Conservation (phyloP, 1,140 invertebrate species). For the Platyscapa corneri region DNA sequence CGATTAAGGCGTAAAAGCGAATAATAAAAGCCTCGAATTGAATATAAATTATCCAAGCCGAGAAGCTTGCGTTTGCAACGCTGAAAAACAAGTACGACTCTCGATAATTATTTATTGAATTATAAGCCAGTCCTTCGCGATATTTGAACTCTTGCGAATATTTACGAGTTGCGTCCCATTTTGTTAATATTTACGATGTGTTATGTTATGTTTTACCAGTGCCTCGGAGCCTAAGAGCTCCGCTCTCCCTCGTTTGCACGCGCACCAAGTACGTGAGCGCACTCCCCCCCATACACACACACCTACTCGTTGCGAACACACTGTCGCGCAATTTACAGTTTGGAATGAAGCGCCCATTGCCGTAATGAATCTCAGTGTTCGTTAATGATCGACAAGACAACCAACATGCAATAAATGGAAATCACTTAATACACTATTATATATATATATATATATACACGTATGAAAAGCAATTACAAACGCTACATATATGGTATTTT, state of each 20-base stretch:
- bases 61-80: no score
- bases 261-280: no score
- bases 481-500: slow-evolving; percentile 48
- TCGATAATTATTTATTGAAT: no score
- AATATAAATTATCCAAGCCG: no score
- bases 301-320: no score
- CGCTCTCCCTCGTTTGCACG: not conserved
- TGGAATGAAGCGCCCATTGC: slow-evolving; percentile 17
- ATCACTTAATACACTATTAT: slow-evolving; percentile 56
- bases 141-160: not conserved
- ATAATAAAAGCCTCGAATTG: no score
- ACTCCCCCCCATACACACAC: not conserved
- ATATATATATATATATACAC: no score
- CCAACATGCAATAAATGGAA: slow-evolving; percentile 62
- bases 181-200: slow-evolving; percentile 14
- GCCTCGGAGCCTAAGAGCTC: no score
- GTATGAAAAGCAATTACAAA: slow-evolving; percentile 52
- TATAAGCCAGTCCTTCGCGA: not conserved
- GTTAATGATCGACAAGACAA: slow-evolving; percentile 50
- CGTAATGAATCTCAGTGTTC: slow-evolving; percentile 40
- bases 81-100: no score
- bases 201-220: not conserved
- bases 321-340: not conserved
- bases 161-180: not conserved
- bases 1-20: no score